Conservation (phyloP, 2,888 invertebrate genomes). For the Drosophila merina region DNA sequence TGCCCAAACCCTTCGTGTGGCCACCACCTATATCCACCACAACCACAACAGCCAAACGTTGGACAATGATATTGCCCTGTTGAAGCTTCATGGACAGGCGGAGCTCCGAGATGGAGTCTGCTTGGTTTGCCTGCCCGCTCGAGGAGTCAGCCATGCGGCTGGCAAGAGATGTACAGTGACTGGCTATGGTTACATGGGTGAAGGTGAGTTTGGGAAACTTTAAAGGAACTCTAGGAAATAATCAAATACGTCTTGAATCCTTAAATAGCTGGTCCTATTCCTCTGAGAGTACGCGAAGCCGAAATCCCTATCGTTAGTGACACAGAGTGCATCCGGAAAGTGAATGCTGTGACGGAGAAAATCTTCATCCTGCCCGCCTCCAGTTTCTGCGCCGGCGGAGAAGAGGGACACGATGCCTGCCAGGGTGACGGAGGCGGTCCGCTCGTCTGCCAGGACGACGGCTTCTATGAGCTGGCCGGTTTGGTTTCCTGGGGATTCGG, state of each 20-base stretch:
- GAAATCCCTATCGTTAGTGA: conserved; percentile 96
- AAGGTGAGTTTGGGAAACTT: conserved; percentile 86
- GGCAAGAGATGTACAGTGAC: conserved; percentile 96
- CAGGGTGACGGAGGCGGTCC: conserved; percentile 98
- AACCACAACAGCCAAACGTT: conserved; percentile 97
- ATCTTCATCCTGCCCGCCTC: conserved; percentile 96
- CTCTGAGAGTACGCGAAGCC: conserved; percentile 94
- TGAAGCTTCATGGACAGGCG: conserved; percentile 94
- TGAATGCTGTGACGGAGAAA: conserved; percentile 97
- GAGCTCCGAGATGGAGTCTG: conserved; percentile 92
- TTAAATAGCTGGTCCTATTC: conserved; percentile 93
- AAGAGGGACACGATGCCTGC: conserved; percentile 96
- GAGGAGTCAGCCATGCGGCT: conserved; percentile 94
- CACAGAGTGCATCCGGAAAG: conserved; percentile 95
- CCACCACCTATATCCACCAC: conserved; percentile 97
- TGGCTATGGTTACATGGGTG: conserved; percentile 97
- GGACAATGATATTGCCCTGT: conserved; percentile 96
- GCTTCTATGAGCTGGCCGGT: conserved; percentile 96
- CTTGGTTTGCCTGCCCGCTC: conserved; percentile 91
- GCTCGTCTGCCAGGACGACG: conserved; percentile 95
- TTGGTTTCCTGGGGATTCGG: conserved; percentile 98
- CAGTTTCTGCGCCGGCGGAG: conserved; percentile 97
- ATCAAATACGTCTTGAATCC: not conserved
- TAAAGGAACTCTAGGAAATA: not conserved
- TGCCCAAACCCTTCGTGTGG: conserved; percentile 94